Base-by-base conservation (phyloP, 2,888 invertebrate genomes). In the Macrophya annulata region DNA sequence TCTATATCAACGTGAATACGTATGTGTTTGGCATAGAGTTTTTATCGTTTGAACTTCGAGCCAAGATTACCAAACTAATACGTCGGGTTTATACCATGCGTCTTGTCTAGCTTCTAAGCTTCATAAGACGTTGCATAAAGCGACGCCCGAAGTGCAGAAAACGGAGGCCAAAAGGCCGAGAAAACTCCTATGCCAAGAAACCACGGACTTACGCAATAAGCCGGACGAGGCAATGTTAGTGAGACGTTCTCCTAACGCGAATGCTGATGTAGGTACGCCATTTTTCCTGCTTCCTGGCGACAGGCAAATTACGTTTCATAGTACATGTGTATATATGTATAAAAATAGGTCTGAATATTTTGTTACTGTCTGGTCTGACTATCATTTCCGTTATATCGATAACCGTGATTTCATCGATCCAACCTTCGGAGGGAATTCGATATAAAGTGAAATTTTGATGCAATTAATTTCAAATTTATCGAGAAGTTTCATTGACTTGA, bases 171-270 rank as follows among this genome's bases (percentile, higher is more conserved):
- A 43, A 43, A 59, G 59, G 62, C 81, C 37, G n/a, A 62, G 62
- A 59, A 62, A 62, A 81, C 12, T 81, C 8, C 43, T 81, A 17
- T 81, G 81, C 59, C 81, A 81, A 81, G 81, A 81, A 81, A 62
- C 31, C 51, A 25, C 31, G 31, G 77, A 31, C 55, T 55, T 51
- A 77, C 51, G 77, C 77, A 77, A 77, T 55, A 51, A 51, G 31
- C n/a, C 37, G 31, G n/a, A 77, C 31, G 31, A 55, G 77, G 51
- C 55, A 77, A 55, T 55, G 77, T 55, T n/a, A 55, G 77, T 74
- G 77, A 77, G 31, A 55, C 77, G 5, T 55, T 55, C 31, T 55
- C 77, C 31, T 15, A 51, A 48, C 48, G 51, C 51, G 17, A 77
- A 77, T 21, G 55, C 51, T 77, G 77, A 77, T 77, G 15, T 77